These are phyloP conservation scores for Pangasius krempfi DNA, from an alignment of 2,797 vertebrate genomes.

Conservation along the genomic window DNA sequence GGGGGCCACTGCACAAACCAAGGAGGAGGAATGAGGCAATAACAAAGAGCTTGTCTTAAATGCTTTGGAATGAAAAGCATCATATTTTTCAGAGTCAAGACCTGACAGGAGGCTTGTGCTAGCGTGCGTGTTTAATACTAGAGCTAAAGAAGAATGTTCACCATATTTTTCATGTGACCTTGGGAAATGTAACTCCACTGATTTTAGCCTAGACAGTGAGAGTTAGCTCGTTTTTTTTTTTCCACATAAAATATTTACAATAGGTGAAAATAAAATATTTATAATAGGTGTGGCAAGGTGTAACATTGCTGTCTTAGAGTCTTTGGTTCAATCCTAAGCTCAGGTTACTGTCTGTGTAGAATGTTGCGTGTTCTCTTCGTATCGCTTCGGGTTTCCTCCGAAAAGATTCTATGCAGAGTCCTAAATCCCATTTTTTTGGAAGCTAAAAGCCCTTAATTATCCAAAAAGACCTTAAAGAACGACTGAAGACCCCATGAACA, in stretches of 20 bases:
- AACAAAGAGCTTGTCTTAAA: conserved; percentile 27
- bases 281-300: not conserved
- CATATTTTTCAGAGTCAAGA: not conserved
- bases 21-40: conserved; percentile 9
- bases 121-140: not conserved
- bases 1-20: conserved; percentile 13
- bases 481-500: not conserved
- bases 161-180: not conserved
- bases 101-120: not conserved
- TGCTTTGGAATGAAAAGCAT: conserved; percentile 38
- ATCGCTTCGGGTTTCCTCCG: no score
- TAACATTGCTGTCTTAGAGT: not conserved
- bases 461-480: not conserved
- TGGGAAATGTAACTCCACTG: not conserved
- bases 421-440: not conserved
- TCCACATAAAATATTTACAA: not conserved
- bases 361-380: not conserved
- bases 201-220: not conserved
- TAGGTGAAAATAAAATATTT: not conserved
- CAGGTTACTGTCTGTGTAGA: not conserved
- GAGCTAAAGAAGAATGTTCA: not conserved
- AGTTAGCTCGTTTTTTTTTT: not conserved
- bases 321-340: not conserved
- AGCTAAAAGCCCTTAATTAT: not conserved
- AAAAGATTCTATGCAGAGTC: not conserved